Evolutionary conservation across 2,113 vertebrate genomes (phyloP), one percentile per base, ranked within the genome.

Genomic region (Melanerpes formicivorus): DNA sequence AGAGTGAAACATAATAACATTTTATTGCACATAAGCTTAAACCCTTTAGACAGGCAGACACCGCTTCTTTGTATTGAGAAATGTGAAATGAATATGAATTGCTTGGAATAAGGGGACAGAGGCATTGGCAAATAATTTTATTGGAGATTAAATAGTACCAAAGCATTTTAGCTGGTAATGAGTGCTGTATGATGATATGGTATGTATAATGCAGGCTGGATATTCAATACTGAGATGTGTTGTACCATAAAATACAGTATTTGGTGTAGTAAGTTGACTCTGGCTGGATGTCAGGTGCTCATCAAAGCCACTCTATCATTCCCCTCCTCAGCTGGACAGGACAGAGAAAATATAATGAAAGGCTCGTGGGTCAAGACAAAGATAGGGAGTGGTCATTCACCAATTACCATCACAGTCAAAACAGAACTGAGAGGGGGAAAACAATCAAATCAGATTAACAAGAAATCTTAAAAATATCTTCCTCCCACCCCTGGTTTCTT

Each of bases 21-120:
- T 95, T 92, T 90, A 66, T 59, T 65, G 62, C 67, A 73, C 23
- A 69, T 87, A 93, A 78, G 12, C 64, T 76, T 91, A 90, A 88
- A 80, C 18, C 19, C 59, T 92, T 90, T 92, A 87, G 82, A 88
- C 42, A 88, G 42, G 34, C 25, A 88, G 91, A 80, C 40, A 54
- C 26, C 72, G 26, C n/a, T 25, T 25, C 26, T 95, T 88, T 84
- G 4, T 89, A 48, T 8, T 63, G 12, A 67, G 56, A 76, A 87
- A 79, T 60, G 19, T 75, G 56, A 96, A 83, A 59, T 73, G 11
- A 80, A 75, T 85, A 42, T 56, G 27, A 92, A 73, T 82, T 80
- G 29, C 14, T 55, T 62, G 40, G 64, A 90, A 95, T 91, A 80
- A 80, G 52, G 29, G 27, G 21, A 27, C 7, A 93, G 72, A 90